These are phyloP conservation scores for Maccullochella peelii DNA, from an alignment of 2,113 vertebrate species.

Conservation along the genomic window DNA sequence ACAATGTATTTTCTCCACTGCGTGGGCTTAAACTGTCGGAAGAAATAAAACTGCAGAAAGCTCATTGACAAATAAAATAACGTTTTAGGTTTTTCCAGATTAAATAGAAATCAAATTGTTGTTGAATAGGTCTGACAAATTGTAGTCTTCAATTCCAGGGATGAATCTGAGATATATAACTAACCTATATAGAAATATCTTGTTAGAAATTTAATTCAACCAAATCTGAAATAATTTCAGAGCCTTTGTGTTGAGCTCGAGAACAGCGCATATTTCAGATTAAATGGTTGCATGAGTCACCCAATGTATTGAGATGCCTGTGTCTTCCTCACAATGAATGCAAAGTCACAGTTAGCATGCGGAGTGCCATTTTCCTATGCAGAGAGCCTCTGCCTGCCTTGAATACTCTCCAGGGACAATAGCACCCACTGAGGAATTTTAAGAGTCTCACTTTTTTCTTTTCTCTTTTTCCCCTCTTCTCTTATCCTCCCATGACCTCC, in stretches of 20 bases:
- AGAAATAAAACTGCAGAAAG: slow-evolving; percentile 4
- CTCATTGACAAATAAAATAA: slow-evolving; percentile 7
- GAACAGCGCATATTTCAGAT: slow-evolving; percentile 41
- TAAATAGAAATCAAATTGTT: slow-evolving; percentile 1
- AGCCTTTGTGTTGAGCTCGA: slow-evolving; percentile 32
- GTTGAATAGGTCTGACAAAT: slow-evolving; percentile 11
- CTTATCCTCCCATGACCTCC: slow-evolving; percentile 63
- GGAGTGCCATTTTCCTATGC: slow-evolving; percentile 66
- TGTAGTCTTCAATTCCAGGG: neutral
- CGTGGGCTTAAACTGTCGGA: slow-evolving; percentile 10
- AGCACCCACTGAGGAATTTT: slow-evolving; percentile 70
- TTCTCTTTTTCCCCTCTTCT: slow-evolving; percentile 1
- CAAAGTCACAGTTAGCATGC: slow-evolving; percentile 80
- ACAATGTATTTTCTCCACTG: neutral
- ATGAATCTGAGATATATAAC: slow-evolving; percentile 10
- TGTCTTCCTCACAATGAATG: slow-evolving; percentile 74
- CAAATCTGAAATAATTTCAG: slow-evolving; percentile 57
- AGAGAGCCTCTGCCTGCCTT: slow-evolving; percentile 66
- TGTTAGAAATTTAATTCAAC: slow-evolving; percentile 44
- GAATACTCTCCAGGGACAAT: slow-evolving; percentile 73
- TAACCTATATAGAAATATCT: slow-evolving; percentile 13
- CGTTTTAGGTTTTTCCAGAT: slow-evolving; percentile 2
- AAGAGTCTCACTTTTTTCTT: slow-evolving; percentile 43
- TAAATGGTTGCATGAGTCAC: slow-evolving; percentile 77
- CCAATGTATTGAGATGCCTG: slow-evolving; percentile 67